Evolutionary conservation across 1,140 invertebrate species (phyloP).

Genomic region (Delia radicum): DNA sequence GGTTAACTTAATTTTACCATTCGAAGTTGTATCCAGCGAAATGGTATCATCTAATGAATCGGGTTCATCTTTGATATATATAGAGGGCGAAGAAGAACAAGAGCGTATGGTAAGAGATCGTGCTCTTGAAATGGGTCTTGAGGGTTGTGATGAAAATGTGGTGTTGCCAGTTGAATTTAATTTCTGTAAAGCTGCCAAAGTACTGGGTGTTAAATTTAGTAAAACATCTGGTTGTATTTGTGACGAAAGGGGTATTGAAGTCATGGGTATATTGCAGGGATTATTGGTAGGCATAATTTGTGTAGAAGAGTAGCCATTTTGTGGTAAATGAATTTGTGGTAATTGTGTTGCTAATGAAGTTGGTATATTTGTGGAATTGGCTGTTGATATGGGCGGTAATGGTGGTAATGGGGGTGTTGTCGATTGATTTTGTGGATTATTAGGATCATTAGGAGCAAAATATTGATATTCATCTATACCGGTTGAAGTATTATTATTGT

Average conservation of each 20-base stretch:
- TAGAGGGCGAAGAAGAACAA: conserved; percentile 48
- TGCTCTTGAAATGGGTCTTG: conserved; percentile 32
- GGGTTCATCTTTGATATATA: conserved; percentile 52
- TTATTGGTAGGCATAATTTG: background rate
- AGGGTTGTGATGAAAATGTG: background rate
- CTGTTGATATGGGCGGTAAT: conserved; percentile 37
- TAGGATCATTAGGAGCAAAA: conserved; percentile 51
- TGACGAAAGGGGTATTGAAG: background rate
- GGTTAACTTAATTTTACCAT: conserved; percentile 12
- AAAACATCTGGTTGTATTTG: conserved; percentile 10
- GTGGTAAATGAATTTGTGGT: background rate
- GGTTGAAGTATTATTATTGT: conserved; percentile 33
- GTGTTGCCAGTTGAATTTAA: background rate
- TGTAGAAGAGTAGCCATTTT: background rate
- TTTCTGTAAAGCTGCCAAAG: conserved; percentile 22
- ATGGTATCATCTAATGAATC: conserved; percentile 32
- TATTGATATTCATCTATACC: conserved; percentile 50
- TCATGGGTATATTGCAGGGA: background rate
- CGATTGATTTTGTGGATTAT: conserved; percentile 48
- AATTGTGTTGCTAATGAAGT: background rate
- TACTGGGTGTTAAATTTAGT: background rate
- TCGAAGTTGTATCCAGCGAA: conserved; percentile 20
- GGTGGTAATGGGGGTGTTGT: background rate
- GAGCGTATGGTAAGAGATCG: conserved; percentile 29
- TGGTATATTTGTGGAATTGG: conserved; percentile 36